Evolutionary conservation across 2,888 invertebrate genomes (phyloP), one percentile per base, ranked within the genome.

Genomic region (Serrognathus titanus): DNA sequence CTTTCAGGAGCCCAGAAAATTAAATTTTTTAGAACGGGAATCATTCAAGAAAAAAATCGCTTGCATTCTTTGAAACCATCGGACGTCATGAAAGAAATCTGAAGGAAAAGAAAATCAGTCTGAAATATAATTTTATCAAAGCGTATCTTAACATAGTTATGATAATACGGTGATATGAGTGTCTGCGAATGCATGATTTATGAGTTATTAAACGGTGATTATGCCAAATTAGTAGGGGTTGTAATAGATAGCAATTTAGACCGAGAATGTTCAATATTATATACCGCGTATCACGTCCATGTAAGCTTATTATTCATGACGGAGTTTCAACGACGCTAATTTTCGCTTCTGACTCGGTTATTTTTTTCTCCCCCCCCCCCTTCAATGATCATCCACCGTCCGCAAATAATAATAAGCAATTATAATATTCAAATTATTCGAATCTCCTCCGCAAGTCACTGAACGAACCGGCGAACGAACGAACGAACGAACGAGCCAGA

Each of bases 171-270:
- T 71, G 70, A 70, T 71, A 68, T 62, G 66, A 65, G 69, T 68
- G 69, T 72, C 68, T 67, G 63, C 59, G 57, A 61, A 67, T 74
- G 69, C 68, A 71, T 73, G 69, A 73, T 72, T 72, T 69, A 74
- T 70, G 67, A 67, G 73, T 67, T 71, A 73, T 74, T 74, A 72
- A 73, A 74, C 69, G 73, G 68, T 70, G 71, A 74, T 75, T 73
- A 75, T 68, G 68, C 69, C 69, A 71, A 74, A 75, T 74, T 73
- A 74, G 69, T 69, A 69, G 69, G 69, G 65, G 69, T 53, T 65
- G 65, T 71, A 71, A 71, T 71, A 67, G 71, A 66, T 67, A 60
- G 68, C 65, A 69, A 69, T 71, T 71, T 68, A 66, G 65, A 63
- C 66, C 59, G 63, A 63, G 68, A 65, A 66, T 66, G 65, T 68